Evolutionary conservation across 2,113 vertebrate genomes (phyloP).

Genomic region (Tringa solitaria): DNA sequence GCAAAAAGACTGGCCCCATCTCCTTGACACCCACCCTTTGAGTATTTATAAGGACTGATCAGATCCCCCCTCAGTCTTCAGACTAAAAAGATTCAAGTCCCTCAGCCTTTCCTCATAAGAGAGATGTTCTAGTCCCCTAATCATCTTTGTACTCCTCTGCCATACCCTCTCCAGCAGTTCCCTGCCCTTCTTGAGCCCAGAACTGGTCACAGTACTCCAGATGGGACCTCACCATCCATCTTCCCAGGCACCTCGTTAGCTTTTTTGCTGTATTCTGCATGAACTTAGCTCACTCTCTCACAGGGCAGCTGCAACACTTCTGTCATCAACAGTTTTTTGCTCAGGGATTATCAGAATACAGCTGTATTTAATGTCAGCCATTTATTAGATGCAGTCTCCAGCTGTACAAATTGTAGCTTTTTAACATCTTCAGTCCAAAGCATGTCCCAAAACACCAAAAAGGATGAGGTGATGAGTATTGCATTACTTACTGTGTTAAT

Average conservation of each 20-base stretch:
- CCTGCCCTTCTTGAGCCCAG: no score
- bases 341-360: not conserved
- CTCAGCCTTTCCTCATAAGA: no score
- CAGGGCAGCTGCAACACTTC: not conserved
- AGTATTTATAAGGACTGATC: no score
- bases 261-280: not conserved
- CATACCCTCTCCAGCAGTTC: no score
- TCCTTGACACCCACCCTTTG: no score
- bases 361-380: not conserved
- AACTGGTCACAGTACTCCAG: no score
- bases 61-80: no score
- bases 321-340: not conserved
- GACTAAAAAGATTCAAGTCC: no score
- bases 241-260: fast-evolving
- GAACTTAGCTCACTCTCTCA: not conserved
- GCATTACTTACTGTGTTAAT: not conserved
- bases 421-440: not conserved
- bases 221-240: no score
- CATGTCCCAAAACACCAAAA: not conserved
- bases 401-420: not conserved
- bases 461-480: not conserved
- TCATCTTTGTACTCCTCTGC: no score
- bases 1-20: no score
- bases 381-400: not conserved
- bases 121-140: no score